Conservation (phyloP, 2,888 invertebrate species). For the Pyralis farinalis region DNA sequence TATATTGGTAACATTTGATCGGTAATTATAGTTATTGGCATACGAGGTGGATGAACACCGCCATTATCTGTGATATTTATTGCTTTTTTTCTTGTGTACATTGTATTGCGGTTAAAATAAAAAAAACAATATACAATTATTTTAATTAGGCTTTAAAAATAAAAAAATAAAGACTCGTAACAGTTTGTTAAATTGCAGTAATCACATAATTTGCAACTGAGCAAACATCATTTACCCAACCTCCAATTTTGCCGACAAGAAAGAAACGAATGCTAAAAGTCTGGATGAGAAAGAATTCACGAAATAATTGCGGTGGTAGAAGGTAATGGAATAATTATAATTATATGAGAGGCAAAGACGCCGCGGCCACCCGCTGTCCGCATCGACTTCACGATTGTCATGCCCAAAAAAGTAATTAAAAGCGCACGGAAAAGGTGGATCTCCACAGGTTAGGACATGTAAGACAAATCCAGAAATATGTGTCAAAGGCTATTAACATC, state of each 20-base stretch:
- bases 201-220: conserved; percentile 16
- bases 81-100: too few relatives aligned
- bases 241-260: conserved; percentile 11
- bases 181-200: conserved; percentile 8
- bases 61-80: too few relatives aligned
- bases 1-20: neutral
- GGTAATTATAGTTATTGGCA: neutral
- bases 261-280: conserved; percentile 30
- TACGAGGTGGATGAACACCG: neutral
- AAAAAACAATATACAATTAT: too few relatives aligned
- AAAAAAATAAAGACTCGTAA: neutral
- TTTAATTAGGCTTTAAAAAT: neutral
- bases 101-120: too few relatives aligned
- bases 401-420: conserved; percentile 75
- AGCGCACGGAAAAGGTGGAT: conserved; percentile 36
- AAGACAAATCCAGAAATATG: neutral
- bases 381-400: conserved; percentile 64
- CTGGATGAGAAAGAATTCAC: conserved; percentile 53
- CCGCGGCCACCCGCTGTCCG: conserved; percentile 73
- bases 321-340: conserved; percentile 79
- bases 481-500: too few relatives aligned
- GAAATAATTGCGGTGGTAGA: conserved; percentile 67
- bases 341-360: conserved; percentile 65
- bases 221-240: conserved; percentile 8
- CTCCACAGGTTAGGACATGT: neutral